These are phyloP conservation scores for Salticus scenicus DNA, from an alignment of 2,888 invertebrate species.

Conservation along the genomic window DNA sequence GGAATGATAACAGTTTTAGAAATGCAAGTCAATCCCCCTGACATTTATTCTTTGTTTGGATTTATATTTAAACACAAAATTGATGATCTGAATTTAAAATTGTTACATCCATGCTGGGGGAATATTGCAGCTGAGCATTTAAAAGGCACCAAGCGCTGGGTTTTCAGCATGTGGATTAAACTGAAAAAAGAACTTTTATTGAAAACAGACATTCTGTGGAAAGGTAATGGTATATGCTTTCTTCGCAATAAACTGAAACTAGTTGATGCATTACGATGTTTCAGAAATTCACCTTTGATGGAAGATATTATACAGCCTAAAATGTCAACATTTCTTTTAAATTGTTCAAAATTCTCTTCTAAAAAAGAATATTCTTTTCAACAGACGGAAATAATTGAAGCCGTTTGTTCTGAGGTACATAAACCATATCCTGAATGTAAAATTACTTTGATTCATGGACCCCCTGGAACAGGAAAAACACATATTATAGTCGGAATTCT, in stretches of 20 bases:
- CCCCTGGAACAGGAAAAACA: conserved; percentile 91
- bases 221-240: conserved; percentile 55
- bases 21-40: not conserved
- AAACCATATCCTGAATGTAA: conserved; percentile 78
- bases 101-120: not conserved
- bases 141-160: conserved; percentile 10
- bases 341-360: conserved; percentile 50
- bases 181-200: not conserved
- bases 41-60: conserved; percentile 17
- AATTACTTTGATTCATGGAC: conserved; percentile 88
- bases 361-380: conserved; percentile 78
- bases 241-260: conserved; percentile 62
- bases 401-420: conserved; percentile 77
- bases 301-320: conserved; percentile 80
- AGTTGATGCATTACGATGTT: conserved; percentile 73
- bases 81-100: not conserved
- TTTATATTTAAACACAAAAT: conserved; percentile 27
- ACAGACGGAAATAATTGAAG: conserved; percentile 82
- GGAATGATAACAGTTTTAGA: conserved; percentile 46
- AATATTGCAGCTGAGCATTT: not conserved
- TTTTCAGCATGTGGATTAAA: not conserved
- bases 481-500: conserved; percentile 85
- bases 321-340: conserved; percentile 16
- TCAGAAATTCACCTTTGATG: conserved; percentile 80
- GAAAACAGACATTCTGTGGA: conserved; percentile 17